Evolutionary conservation across 2,113 vertebrate genomes (phyloP).

Genomic region (Takifugu bimaculatus): DNA sequence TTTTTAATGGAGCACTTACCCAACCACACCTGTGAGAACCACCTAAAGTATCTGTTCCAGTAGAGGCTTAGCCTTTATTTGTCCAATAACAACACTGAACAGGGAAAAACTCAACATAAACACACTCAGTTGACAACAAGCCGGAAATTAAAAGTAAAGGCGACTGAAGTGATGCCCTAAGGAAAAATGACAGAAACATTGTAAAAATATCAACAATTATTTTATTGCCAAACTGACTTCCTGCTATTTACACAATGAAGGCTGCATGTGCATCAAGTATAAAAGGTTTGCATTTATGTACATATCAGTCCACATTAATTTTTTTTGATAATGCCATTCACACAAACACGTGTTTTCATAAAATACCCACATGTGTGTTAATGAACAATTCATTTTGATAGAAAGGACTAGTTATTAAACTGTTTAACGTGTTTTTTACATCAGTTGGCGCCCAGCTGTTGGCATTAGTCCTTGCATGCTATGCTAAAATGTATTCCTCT

Average conservation of each 20-base stretch:
- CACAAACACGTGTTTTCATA: too few species aligned
- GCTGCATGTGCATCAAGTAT: conserved; percentile 72
- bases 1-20: too few species aligned
- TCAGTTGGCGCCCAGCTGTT: conserved; percentile 53
- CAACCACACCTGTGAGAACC: too few species aligned
- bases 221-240: conserved; percentile 78
- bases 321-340: too few species aligned
- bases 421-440: conserved; percentile 42
- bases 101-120: too few species aligned
- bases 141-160: too few species aligned
- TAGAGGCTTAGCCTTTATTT: too few species aligned
- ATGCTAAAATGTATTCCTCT: conserved; percentile 11
- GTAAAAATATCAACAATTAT: conserved; percentile 75
- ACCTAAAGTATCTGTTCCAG: too few species aligned
- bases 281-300: conserved; percentile 75
- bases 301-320: conserved; percentile 67
- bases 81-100: too few species aligned
- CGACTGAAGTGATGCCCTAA: too few species aligned
- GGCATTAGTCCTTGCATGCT: conserved; percentile 22
- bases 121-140: too few species aligned
- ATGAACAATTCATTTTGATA: conserved; percentile 29
- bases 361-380: too few species aligned
- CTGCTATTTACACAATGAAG: conserved; percentile 81
- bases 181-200: conserved; percentile 45
- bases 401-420: conserved; percentile 11